Evolutionary conservation across 2,113 vertebrate genomes (phyloP).

Genomic region (Nicator chloris): DNA sequence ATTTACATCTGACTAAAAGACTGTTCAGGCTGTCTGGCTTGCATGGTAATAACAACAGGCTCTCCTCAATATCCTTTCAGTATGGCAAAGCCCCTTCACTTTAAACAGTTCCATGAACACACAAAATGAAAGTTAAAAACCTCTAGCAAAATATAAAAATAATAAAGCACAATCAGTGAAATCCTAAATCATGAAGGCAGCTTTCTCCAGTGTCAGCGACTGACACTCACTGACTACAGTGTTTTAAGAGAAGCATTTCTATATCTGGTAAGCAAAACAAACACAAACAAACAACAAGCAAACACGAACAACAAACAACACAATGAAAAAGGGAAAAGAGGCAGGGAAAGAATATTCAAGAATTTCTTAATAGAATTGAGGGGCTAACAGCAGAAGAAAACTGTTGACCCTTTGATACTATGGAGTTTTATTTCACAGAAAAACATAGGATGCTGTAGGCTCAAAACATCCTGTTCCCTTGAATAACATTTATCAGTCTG

Average conservation of each 20-base stretch:
- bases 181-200: constrained; percentile 24
- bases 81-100: neutral
- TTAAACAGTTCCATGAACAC: neutral
- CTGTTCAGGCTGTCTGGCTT: neutral
- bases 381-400: neutral
- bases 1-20: constrained; percentile 33
- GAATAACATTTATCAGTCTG: neutral
- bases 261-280: neutral
- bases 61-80: neutral
- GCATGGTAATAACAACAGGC: constrained; percentile 16
- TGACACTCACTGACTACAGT: neutral
- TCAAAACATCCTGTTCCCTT: neutral
- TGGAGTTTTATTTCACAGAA: neutral
- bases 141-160: neutral
- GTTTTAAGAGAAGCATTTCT: neutral
- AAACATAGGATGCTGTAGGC: neutral
- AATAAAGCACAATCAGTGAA: neutral
- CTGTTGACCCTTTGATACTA: neutral
- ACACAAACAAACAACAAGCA: neutral
- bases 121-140: constrained; percentile 16
- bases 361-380: neutral
- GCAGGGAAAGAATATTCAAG: neutral
- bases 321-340: neutral
- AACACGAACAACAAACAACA: too few relatives aligned
- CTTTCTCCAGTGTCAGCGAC: neutral